Evolutionary conservation across 2,888 invertebrate genomes (phyloP), one percentile per base, ranked within the genome.

Genomic region (Microctonus aethiopoides): DNA sequence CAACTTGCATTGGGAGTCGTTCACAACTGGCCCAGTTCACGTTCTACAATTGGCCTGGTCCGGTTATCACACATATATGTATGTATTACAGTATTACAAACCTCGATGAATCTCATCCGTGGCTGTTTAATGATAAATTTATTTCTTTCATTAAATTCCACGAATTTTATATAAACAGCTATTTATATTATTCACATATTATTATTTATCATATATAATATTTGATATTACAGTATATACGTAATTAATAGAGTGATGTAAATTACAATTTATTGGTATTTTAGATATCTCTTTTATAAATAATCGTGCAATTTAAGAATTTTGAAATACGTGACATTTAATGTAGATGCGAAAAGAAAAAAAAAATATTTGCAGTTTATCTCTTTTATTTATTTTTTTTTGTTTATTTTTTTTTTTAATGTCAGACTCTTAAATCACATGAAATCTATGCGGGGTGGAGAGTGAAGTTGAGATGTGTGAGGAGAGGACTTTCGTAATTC

Each of bases 21-120:
- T 16, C n/a, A n/a, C n/a, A 16, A 65, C 54, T 66, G 66, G 70
- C 70, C 70, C 66, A 70, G 61, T 70, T 70, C 61, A 70, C 66
- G 66, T 70, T 39, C 34, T 34, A 62, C 56, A 62, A 70, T 62
- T 41, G 32, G 39, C 61, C 56, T 57, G 54, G n/a, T 54, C 70
- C 46, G 54, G 16, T 70, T 70, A 66, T 70, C 61, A 70, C 54
- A 10, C 20, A 64, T 56, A 39, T 54, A n/a, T n/a, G n/a, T n/a
- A 29, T 7, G 7, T 7, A 29, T n/a, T 7, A 29, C 29, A 3
- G 56, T 39, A 39, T 61, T 60, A 65, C 54, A 64, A 10, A 36
- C 13, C 11, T 11, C 11, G 36, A 36, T 36, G 36, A 9, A 13
- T 36, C 36, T 36, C 36, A 36, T 36, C 36, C 51, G 20, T 59